These are phyloP conservation scores for Tinea semifulvella DNA, from an alignment of 2,888 invertebrate genomes.

Conservation along the genomic window DNA sequence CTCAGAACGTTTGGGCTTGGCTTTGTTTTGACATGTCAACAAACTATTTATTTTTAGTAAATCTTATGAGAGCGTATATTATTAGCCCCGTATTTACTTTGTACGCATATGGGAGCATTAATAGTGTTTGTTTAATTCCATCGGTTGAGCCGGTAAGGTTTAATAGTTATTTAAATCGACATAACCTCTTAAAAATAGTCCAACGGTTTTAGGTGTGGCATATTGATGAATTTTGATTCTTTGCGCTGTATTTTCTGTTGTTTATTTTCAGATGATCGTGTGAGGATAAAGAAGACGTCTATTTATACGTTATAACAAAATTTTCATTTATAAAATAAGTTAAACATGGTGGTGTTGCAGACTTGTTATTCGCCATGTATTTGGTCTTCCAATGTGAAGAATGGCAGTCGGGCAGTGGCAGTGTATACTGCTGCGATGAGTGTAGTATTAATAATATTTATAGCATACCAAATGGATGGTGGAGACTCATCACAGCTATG, in stretches of 20 bases:
- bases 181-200: slow-evolving; percentile 15
- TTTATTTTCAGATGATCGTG: neutral
- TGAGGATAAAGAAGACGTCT: neutral
- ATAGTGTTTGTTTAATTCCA: neutral
- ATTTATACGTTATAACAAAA: neutral
- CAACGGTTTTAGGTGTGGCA: slow-evolving; percentile 22
- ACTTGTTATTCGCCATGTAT: slow-evolving; percentile 91
- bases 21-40: slow-evolving; percentile 6
- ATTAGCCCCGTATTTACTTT: neutral
- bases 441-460: slow-evolving; percentile 76
- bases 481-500: slow-evolving; percentile 90
- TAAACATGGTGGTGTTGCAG: slow-evolving; percentile 73
- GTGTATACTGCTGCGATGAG: slow-evolving; percentile 81
- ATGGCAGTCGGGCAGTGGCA: slow-evolving; percentile 81
- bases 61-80: neutral
- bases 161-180: neutral
- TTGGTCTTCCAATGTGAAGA: slow-evolving; percentile 81
- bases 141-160: neutral
- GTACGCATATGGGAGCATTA: neutral
- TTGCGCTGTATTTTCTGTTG: neutral
- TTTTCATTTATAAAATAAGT: neutral
- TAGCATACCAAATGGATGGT: slow-evolving; percentile 81
- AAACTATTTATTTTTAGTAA: slow-evolving; percentile 1
- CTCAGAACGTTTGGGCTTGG: neutral
- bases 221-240: slow-evolving; percentile 1